Conservation (phyloP, 1,140 invertebrate genomes). For the Cherax quadricarinatus region DNA sequence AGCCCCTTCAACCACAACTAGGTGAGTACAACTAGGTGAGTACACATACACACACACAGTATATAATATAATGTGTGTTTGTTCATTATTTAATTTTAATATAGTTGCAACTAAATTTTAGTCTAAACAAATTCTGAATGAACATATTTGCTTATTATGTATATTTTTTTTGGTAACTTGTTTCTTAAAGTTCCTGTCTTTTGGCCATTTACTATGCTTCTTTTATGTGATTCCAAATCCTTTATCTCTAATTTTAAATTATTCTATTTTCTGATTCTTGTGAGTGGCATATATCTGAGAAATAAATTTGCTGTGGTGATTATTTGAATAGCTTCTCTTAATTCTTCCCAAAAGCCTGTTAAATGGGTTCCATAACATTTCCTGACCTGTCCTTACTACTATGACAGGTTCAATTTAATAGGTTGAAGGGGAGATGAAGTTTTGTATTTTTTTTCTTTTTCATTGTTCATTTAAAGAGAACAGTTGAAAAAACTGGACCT, state of each 20-base stretch:
- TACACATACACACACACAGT: too few species aligned
- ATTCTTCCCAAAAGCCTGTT: not conserved
- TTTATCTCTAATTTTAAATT: not conserved
- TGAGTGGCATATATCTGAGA: not conserved
- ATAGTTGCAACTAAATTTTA: too few species aligned
- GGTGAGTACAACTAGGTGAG: too few species aligned
- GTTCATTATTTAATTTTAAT: too few species aligned
- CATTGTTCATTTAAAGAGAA: not conserved
- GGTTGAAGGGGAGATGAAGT: not conserved
- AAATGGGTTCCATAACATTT: not conserved
- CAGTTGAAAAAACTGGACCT: not conserved
- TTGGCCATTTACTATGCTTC: not conserved
- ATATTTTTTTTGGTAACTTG: not conserved
- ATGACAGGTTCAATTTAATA: not conserved
- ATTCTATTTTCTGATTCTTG: not conserved
- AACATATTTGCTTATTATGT: not conserved
- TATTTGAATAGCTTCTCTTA: not conserved
- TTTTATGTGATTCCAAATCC: not conserved
- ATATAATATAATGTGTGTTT: too few species aligned
- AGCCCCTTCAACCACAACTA: too few species aligned
- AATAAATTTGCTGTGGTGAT: not conserved
- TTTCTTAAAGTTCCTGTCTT: not conserved
- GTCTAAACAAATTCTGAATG: not conserved
- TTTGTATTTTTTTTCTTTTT: not conserved
- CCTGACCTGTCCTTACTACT: not conserved